Evolutionary conservation across 1,140 invertebrate genomes (phyloP), one percentile per base, ranked within the genome.

Genomic region (Lysiphlebus fabarum): DNA sequence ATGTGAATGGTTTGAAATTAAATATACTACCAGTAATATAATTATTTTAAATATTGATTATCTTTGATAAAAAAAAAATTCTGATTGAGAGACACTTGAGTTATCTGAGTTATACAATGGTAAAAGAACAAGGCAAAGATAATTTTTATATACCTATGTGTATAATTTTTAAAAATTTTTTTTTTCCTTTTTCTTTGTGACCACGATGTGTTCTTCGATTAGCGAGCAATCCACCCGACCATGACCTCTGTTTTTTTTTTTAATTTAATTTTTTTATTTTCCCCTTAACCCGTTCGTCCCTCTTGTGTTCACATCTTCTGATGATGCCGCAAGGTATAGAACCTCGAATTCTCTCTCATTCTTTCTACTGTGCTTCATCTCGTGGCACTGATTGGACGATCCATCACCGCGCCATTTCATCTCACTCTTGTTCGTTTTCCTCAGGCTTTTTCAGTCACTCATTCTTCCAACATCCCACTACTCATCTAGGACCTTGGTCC

Each of bases 341-440:
- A 57, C 44, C 36, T 50, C 53, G 17, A 55, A 49, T 49, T 38
- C 43, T 38, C 43, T 38, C n/a, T 17, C 12, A 14, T 34, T 49
- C 26, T 34, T 33, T 34, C 68, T 67, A 68, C 65, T 64, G 75
- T 77, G 74, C 74, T 79, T 76, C 75, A 78, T 79, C 77, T 78
- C 76, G 73, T 72, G 72, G 77, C 79, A 81, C 78, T 81, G 79
- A 81, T 81, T 81, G 79, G 79, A 79, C 78, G 75, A 81, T 81
- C 79, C 79, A 81, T 81, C 79, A 80, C 77, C 64, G 67, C 63
- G 65, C 62, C 67, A 61, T 66, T 60, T 69, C 67, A 43, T 44
- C 63, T 70, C 66, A 62, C 67, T 68, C 65, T 68, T 61, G 57
- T 58, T 58, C 54, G 61, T 63, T 62, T 65, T 65, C 47, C 43